Evolutionary conservation across 1,140 invertebrate species (phyloP), one percentile per base, ranked within the genome.

Genomic region (Drosophila aff.): DNA sequence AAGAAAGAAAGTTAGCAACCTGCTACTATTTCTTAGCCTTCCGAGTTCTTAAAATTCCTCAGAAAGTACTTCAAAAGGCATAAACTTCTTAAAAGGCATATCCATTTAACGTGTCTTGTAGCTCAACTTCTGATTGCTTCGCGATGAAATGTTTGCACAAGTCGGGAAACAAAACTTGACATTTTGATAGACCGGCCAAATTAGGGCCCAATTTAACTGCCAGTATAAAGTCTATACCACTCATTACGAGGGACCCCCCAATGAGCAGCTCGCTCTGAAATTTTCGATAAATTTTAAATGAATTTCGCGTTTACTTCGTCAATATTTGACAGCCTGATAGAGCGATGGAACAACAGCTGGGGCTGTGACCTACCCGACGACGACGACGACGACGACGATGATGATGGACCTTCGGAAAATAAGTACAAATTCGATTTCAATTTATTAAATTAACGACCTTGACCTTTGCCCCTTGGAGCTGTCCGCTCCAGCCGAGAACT

Each of bases 251-350:
- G 10, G 18, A 13, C 16, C 23, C 10, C 49, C 16, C 26, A n/a
- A 16, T 11, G 11, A 13, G 26, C 28, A 31, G 46, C 11, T 50
- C 26, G 21, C 9, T 50, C 55, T 41, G 49, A 61, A 63, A 81
- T 79, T 84, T 89, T 83, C 77, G 63, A 87, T 89, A 61, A 86
- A 89, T 89, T 82, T 90, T 86, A 74, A 89, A 91, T 90, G 82
- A 76, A 47, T 44, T 61, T 57, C 59, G 64, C 69, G 52, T 66
- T 81, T 53, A 75, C 58, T 74, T 44, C 57, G 82, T 89, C 86
- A 91, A 91, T 91, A 89, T 79, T 85, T 71, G 78, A 63, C 61
- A 72, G 49, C 46, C 74, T 41, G 55, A 67, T 53, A 43, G 62
- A 77, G 23, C 55, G 46, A 50, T 59, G 40, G 15, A 67, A 36